Evolutionary conservation across 2,113 vertebrate genomes (phyloP), one percentile per base, ranked within the genome.

Genomic region (Paradisaea rubra): DNA sequence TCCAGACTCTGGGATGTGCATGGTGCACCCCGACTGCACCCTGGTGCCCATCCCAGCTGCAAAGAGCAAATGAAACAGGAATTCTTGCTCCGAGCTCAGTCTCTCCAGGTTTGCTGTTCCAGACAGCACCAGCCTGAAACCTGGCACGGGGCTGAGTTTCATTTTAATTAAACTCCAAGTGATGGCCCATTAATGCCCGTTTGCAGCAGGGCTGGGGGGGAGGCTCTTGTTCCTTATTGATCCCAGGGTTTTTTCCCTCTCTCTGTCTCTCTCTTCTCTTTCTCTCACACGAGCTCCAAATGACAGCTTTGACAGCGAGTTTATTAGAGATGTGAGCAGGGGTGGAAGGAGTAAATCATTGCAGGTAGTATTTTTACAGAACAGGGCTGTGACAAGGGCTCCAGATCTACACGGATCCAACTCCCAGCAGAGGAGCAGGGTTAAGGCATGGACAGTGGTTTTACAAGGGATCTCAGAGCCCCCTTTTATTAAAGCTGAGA

Each of bases 321-420:
- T 86, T 30, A 31, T 56, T 15, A 9, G 50, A 1, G 9, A 2
- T 11, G 57, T 23, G 8, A 35, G 54, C 41, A 2, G 72, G 0
- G 4, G 3, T 18, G 35, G 37, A 52, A 81, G 65, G 47, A 50
- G 39, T 16, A 9, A 81, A 42, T 53, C 78, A 16, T 0, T 11
- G 72, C 72, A 33, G 80, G 63, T 1, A 13, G 10, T 56, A 2
- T 20, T 83, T 74, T 28, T 6, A 24, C 64, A 30, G 57, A 7
- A 8, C 31, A 19, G 68, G 39, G 30, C 65, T 20, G 44, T 7
- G 70, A 25, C 21, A 19, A 15, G 49, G 17, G 56, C 74, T 85
- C 23, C 2, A 9, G 30, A 19, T 15, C 71, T 4, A 2, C 81
- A 8, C 2, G 0, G 44, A 17, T 1, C 21, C 0, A 0, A 24